Conservation (phyloP, 2,888 invertebrate species). For the Gastracanthus pulcherrimus region DNA sequence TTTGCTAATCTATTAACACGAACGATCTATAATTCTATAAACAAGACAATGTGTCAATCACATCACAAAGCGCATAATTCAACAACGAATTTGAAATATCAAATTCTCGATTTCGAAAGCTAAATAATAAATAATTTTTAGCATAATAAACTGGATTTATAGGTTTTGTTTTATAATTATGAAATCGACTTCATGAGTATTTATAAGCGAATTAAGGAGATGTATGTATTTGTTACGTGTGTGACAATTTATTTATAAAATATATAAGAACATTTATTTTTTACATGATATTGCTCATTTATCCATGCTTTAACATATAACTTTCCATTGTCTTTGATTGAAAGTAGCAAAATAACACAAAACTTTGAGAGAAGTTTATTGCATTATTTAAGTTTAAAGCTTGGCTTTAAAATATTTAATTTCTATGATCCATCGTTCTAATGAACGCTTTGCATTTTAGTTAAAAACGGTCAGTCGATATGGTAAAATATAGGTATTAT, state of each 20-base stretch:
- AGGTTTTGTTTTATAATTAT: slow-evolving; percentile 20
- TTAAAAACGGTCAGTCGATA: not conserved
- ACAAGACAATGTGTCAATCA: too few species aligned
- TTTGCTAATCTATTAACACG: too few species aligned
- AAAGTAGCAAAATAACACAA: not conserved
- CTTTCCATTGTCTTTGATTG: not conserved
- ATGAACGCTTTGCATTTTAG: not conserved
- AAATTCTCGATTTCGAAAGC: too few species aligned
- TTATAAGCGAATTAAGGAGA: slow-evolving; percentile 27
- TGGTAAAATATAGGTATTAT: not conserved
- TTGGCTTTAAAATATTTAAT: too few species aligned
- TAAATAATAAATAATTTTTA: slow-evolving; percentile 3
- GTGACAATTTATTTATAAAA: slow-evolving; percentile 34
- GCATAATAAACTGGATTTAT: slow-evolving; percentile 12
- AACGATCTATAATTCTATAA: too few species aligned
- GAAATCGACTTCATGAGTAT: slow-evolving; percentile 15
- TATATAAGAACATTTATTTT: slow-evolving; percentile 48
- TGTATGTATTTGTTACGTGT: slow-evolving; percentile 43
- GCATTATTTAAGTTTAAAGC: not conserved
- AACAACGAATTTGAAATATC: too few species aligned
- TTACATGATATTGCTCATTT: slow-evolving; percentile 44
- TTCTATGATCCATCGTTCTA: too few species aligned
- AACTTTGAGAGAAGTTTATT: not conserved
- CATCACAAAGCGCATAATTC: too few species aligned
- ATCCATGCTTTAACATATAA: slow-evolving; percentile 2